A percentile compares a stretch with the other conserved stretches of the same genome.
These are phyloP conservation scores for Aethes cnicana DNA, from an alignment of 2,888 invertebrate species.

Conservation along the genomic window DNA sequence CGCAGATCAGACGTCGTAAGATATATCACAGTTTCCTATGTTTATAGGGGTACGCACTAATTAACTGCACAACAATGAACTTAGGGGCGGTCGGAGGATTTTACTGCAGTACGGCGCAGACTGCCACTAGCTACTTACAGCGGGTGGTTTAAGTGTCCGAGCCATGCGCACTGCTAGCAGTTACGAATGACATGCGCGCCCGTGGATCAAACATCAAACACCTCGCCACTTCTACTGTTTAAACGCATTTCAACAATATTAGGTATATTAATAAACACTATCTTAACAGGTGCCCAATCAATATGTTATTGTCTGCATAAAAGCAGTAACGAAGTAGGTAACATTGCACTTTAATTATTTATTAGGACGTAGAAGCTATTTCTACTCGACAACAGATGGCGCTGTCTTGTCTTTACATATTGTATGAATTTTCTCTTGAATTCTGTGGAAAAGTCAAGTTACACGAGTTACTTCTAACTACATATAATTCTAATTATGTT, in stretches of 20 bases:
- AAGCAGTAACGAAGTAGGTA: no score
- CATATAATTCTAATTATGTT: no score
- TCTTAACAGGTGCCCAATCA: no score
- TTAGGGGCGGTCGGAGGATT: constrained; percentile 19
- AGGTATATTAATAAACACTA: no score
- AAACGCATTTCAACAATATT: no score
- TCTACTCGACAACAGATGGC: constrained; percentile 25
- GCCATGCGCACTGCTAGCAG: constrained; percentile 17
- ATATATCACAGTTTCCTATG: not conserved
- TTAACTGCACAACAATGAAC: constrained; percentile 27
- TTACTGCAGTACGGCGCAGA: constrained; percentile 30
- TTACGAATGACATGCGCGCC: constrained; percentile 16
- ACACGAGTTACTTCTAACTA: no score
- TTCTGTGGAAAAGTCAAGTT: no score
- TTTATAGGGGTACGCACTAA: constrained; percentile 8
- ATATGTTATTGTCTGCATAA: no score
- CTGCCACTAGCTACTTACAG: constrained; percentile 18
- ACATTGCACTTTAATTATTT: not conserved
- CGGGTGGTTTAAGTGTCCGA: constrained; percentile 13
- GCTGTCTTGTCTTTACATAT: not conserved
- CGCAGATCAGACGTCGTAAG: not conserved
- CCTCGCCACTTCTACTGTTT: not conserved
- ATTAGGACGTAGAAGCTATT: not conserved
- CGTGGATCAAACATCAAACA: constrained; percentile 1
- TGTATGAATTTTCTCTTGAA: no score